These are phyloP conservation scores for Cerceris rybyensis DNA, from an alignment of 2,888 invertebrate genomes.

Conservation along the genomic window DNA sequence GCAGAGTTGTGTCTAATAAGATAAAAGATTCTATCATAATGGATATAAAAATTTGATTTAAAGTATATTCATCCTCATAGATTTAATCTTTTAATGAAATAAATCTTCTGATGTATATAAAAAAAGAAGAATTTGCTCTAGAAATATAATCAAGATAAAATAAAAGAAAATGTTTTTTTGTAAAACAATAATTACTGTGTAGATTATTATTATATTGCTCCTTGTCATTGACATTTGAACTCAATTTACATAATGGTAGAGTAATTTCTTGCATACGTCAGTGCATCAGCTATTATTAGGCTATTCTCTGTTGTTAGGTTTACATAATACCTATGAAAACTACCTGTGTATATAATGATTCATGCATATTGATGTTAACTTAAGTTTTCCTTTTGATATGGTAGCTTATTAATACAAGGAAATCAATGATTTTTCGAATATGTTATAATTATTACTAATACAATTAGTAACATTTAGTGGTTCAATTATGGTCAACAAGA, in stretches of 20 bases:
- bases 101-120: too few relatives aligned
- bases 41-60: neutral
- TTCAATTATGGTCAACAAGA: too few relatives aligned
- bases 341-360: neutral
- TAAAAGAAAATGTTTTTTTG: neutral
- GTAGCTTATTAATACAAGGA: neutral
- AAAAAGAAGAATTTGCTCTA: neutral
- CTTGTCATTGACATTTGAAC: conserved; percentile 43
- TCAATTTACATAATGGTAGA: conserved; percentile 17
- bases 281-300: conserved; percentile 24
- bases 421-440: too few relatives aligned
- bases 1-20: neutral
- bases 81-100: too few relatives aligned
- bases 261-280: conserved; percentile 28
- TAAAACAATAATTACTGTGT: neutral
- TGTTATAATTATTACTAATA: too few relatives aligned
- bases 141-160: neutral
- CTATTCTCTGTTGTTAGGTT: conserved; percentile 3
- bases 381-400: neutral
- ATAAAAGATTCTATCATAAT: neutral
- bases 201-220: neutral
- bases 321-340: conserved; percentile 20
- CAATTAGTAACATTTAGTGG: too few relatives aligned
- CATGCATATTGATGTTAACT: neutral
- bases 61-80: neutral